Conservation (phyloP, 2,113 vertebrate genomes). For the Callocephalon fimbriatum region DNA sequence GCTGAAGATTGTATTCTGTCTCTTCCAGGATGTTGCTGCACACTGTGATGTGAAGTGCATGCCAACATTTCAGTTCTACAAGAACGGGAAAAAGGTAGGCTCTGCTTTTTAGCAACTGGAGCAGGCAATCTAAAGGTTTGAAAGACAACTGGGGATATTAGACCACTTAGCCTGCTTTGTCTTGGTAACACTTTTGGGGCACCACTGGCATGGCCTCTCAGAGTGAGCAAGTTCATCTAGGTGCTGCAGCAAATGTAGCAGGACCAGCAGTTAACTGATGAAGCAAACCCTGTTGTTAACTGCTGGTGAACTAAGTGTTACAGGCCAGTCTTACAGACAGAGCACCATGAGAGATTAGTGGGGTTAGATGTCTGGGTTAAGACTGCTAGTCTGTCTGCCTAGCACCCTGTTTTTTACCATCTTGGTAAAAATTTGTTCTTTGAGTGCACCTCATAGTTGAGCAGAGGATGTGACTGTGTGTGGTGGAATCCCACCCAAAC, state of each 20-base stretch:
- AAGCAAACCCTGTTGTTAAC: neutral
- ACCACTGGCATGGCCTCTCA: neutral
- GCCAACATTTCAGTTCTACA: constrained; percentile 95
- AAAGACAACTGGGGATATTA: neutral
- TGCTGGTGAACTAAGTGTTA: neutral
- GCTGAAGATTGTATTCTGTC: neutral
- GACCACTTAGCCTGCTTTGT: neutral
- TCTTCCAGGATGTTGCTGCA: constrained; percentile 83
- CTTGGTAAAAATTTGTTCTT: neutral
- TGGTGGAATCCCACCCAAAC: neutral
- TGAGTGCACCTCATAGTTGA: neutral
- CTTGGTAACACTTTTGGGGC: neutral
- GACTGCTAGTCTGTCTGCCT: neutral
- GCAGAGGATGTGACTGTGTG: neutral
- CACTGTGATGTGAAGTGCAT: constrained; percentile 84
- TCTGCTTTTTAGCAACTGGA: neutral
- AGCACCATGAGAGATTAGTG: neutral
- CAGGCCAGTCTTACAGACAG: neutral
- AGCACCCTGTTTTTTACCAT: neutral
- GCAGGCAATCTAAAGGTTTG: neutral
- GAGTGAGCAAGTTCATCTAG: neutral
- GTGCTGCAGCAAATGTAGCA: fast-evolving
- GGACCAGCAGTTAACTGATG: neutral
- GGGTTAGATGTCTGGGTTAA: neutral
- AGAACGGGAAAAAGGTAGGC: constrained; percentile 80